Conservation (phyloP, 1,140 invertebrate genomes). For the Tyrophagus putrescentiae region DNA sequence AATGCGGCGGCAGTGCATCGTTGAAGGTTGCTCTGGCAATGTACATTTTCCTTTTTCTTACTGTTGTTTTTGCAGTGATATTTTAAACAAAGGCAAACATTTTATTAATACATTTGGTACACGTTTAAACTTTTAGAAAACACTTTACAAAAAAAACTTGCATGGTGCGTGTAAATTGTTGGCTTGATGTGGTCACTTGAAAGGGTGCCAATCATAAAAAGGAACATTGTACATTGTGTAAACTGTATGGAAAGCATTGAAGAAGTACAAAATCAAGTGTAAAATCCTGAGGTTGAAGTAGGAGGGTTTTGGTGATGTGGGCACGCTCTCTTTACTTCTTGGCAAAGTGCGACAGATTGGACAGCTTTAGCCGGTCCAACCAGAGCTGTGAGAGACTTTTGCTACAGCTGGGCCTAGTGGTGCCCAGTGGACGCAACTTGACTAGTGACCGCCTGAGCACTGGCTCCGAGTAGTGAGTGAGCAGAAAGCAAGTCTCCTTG, state of each 20-base stretch:
- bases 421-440: background rate
- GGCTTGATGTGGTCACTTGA: background rate
- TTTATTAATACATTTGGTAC: no score
- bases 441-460: background rate
- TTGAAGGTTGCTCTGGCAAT: no score
- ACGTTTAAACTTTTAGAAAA: constrained; percentile 1
- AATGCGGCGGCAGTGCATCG: constrained; percentile 40
- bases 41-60: background rate
- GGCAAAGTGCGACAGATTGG: background rate
- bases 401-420: background rate
- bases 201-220: no score
- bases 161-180: constrained; percentile 13
- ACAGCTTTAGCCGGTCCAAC: background rate
- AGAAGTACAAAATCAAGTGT: background rate
- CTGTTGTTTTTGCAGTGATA: background rate
- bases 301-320: background rate
- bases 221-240: no score
- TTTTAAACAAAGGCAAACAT: background rate
- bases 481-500: constrained; percentile 5
- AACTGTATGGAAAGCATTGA: no score
- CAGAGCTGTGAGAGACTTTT: constrained; percentile 3
- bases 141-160: constrained; percentile 1
- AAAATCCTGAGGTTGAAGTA: background rate
- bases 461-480: background rate
- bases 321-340: background rate